These are phyloP conservation scores for Emydoidea blandingii DNA, from an alignment of 2,797 vertebrate genomes.

Conservation along the genomic window DNA sequence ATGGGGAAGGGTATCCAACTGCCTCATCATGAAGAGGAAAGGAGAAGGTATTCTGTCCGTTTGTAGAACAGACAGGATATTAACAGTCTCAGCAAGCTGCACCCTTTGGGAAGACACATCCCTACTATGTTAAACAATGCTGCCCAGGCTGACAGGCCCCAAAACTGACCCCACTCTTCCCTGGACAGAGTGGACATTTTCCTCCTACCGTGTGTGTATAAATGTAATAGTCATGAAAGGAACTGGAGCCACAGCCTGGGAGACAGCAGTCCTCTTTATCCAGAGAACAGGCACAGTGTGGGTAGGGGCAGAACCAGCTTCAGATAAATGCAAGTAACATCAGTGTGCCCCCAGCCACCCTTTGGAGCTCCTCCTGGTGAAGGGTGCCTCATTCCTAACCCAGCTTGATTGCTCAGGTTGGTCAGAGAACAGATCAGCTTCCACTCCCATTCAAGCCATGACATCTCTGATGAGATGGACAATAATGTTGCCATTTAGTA, in stretches of 20 bases:
- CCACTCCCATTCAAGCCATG: not conserved
- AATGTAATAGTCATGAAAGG: not conserved
- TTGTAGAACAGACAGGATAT: not conserved
- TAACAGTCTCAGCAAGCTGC: not conserved
- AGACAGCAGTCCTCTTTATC: accelerated
- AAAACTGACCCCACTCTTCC: not conserved
- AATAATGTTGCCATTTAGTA: not conserved
- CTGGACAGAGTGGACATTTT: not conserved
- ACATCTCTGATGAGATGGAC: not conserved
- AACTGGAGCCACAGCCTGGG: not conserved
- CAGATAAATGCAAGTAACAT: not conserved
- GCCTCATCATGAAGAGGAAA: not conserved
- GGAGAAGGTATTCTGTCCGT: not conserved
- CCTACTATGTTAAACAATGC: not conserved
- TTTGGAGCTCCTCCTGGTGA: not conserved
- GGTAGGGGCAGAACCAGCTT: not conserved
- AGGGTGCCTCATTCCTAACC: not conserved
- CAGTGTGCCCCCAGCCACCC: not conserved
- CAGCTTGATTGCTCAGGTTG: not conserved
- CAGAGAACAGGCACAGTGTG: not conserved
- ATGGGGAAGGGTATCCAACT: not conserved
- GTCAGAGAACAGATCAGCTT: not conserved
- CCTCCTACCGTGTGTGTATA: accelerated
- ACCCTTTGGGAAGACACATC: not conserved
- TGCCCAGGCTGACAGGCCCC: not conserved